phyloP scores from a whole-genome alignment of 2,888 invertebrate species.

The Lysandra coridon region DNA sequence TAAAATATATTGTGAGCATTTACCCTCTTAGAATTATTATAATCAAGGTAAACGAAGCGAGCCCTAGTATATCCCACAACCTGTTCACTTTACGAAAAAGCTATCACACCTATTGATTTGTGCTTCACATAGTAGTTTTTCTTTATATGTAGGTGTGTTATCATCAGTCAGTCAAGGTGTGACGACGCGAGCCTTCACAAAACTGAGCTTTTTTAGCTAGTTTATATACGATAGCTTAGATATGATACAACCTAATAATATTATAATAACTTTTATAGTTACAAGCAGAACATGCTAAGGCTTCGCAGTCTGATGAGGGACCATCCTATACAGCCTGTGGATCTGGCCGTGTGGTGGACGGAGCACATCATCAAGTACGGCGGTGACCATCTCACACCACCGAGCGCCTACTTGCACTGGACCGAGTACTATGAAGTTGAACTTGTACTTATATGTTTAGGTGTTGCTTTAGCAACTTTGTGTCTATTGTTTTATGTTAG shows the following conservation, averaged over 20 bases:
- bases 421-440: slow-evolving; percentile 45
- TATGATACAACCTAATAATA: neutral
- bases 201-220: no score
- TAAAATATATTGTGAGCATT: neutral
- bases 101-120: no score
- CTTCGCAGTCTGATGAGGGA: slow-evolving; percentile 44
- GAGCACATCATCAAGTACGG: slow-evolving; percentile 51
- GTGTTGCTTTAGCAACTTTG: slow-evolving; percentile 1
- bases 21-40: neutral
- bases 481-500: neutral
- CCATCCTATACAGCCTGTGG: slow-evolving; percentile 44
- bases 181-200: no score
- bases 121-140: no score
- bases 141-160: no score
- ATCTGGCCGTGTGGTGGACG: slow-evolving; percentile 53
- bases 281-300: slow-evolving; percentile 43
- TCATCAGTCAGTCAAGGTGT: no score
- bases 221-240: neutral
- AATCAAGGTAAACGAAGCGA: no score
- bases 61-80: no score
- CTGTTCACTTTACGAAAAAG: no score
- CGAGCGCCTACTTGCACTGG: slow-evolving; percentile 46
- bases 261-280: slow-evolving; percentile 40
- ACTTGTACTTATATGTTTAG: slow-evolving; percentile 35
- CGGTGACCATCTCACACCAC: slow-evolving; percentile 47